phyloP scores from a whole-genome alignment of 2,797 vertebrate species.

The Danio choprae region DNA sequence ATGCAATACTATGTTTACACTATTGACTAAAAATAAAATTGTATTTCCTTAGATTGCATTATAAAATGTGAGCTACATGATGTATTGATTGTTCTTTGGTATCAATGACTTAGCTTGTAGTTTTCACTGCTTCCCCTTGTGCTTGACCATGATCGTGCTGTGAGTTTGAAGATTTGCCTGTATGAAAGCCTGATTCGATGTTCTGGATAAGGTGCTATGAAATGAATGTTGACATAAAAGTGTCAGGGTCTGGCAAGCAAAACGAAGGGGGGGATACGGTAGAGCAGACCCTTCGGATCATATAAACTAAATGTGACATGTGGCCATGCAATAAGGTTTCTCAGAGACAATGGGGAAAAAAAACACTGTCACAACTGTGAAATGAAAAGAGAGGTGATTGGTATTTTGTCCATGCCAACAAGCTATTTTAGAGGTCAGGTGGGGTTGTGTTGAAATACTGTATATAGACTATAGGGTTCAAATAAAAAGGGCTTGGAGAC shows the following conservation, averaged over 20 bases:
- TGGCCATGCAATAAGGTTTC: constrained; percentile 59
- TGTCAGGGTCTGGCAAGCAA: constrained; percentile 72
- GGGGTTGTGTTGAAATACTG: background rate
- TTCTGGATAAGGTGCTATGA: constrained; percentile 68
- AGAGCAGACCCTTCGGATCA: constrained; percentile 56
- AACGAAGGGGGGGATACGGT: constrained; percentile 65
- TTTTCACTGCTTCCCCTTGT: background rate
- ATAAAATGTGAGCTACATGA: background rate
- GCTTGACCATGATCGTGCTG: constrained; percentile 54
- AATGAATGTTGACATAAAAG: constrained; percentile 73
- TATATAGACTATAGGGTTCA: background rate
- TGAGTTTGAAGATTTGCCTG: constrained; percentile 63
- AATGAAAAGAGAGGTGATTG: constrained; percentile 46
- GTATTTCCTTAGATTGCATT: background rate
- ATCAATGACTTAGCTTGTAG: background rate
- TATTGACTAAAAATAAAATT: background rate
- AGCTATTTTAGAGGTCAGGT: background rate
- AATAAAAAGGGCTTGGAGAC: background rate
- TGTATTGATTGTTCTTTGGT: background rate
- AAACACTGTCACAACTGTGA: constrained; percentile 31
- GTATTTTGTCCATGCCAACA: constrained; percentile 7
- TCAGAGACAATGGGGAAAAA: constrained; percentile 36
- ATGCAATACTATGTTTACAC: no score
- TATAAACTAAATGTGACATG: constrained; percentile 68
- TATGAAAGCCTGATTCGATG: constrained; percentile 63